Conservation (phyloP, 2,888 invertebrate species). For the Drosophila flavopinicola region DNA sequence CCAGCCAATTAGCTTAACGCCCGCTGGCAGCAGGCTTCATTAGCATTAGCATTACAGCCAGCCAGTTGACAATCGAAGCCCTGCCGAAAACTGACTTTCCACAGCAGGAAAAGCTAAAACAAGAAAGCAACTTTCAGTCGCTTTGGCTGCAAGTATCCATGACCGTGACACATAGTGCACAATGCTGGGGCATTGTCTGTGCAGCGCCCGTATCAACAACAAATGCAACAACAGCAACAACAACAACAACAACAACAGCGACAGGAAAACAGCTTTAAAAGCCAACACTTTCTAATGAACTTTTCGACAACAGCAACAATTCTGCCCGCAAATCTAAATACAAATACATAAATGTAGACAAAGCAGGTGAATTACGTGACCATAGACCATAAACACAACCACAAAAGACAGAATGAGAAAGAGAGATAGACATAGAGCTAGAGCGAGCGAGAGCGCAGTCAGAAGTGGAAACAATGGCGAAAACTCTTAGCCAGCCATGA, state of each 20-base stretch:
- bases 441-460: constrained; percentile 7
- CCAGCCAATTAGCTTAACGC: constrained; percentile 36
- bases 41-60: constrained; percentile 26
- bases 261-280: constrained; percentile 20
- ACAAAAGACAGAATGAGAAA: constrained; percentile 9
- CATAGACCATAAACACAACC: constrained; percentile 70
- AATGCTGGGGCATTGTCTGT: constrained; percentile 50
- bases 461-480: constrained; percentile 65
- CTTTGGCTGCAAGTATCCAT: constrained; percentile 48
- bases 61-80: constrained; percentile 35
- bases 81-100: constrained; percentile 13
- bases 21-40: constrained; percentile 33
- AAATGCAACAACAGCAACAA: constrained; percentile 21
- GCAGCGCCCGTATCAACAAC: constrained; percentile 53
- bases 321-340: constrained; percentile 67
- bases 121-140: constrained; percentile 34
- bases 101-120: constrained; percentile 1
- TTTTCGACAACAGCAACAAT: constrained; percentile 61
- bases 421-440: neutral
- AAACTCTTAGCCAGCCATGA: constrained; percentile 76
- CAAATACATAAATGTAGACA: constrained; percentile 57
- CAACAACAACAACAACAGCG: constrained; percentile 23
- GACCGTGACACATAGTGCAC: constrained; percentile 65
- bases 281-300: constrained; percentile 74
- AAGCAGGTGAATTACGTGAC: constrained; percentile 74